Evolutionary conservation across 2,888 invertebrate genomes (phyloP).

Genomic region (Macropis europaea): DNA sequence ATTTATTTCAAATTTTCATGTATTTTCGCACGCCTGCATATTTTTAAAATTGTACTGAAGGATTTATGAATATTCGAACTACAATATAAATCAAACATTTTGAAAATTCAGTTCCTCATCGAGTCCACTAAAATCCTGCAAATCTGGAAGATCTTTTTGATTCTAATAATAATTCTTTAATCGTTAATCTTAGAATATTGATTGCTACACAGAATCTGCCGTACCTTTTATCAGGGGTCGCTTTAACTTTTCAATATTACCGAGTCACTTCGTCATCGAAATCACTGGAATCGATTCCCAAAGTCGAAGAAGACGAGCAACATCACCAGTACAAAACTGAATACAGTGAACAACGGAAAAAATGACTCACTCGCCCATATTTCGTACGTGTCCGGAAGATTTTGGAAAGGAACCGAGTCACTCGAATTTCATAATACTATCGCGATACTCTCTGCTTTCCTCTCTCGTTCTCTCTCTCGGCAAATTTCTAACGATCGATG

Average conservation of each 20-base stretch:
- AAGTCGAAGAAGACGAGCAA: not conserved
- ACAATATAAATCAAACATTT: too few relatives aligned
- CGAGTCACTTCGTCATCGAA: not conserved
- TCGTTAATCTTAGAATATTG: too few relatives aligned
- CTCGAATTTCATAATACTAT: constrained; percentile 19
- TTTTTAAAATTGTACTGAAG: too few relatives aligned
- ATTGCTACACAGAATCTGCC: too few relatives aligned
- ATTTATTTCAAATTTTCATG: too few relatives aligned
- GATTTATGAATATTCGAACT: too few relatives aligned
- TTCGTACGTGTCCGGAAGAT: not conserved
- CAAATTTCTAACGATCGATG: constrained; percentile 32
- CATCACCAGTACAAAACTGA: not conserved
- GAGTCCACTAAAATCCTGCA: too few relatives aligned
- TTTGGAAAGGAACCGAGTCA: not conserved
- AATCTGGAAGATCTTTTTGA: too few relatives aligned
- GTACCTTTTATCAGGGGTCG: too few relatives aligned
- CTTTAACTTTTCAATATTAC: not conserved
- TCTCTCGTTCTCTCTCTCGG: not conserved
- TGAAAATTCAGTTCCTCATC: too few relatives aligned
- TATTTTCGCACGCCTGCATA: too few relatives aligned
- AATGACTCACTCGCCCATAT: constrained; percentile 4
- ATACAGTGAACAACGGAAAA: not conserved
- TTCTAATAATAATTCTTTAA: too few relatives aligned
- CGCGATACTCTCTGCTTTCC: not conserved
- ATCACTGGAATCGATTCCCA: not conserved